Evolutionary conservation across 2,888 invertebrate genomes (phyloP).

Genomic region (Abrostola triplasia): DNA sequence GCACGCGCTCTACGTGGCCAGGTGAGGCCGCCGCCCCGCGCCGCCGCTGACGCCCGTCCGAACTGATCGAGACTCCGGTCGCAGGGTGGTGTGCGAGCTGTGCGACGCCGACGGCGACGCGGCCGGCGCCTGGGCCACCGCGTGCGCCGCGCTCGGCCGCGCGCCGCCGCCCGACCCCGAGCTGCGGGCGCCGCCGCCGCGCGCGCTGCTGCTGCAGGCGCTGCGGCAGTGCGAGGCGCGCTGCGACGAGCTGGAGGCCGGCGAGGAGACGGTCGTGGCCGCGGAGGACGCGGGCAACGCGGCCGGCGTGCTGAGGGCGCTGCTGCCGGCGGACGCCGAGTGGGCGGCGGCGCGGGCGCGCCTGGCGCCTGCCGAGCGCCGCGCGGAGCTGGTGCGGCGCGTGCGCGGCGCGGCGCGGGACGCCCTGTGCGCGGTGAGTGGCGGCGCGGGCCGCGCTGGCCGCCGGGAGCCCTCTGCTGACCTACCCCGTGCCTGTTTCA

Average conservation of each 20-base stretch:
- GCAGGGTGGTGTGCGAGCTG: slow-evolving; percentile 37
- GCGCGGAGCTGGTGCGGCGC: slow-evolving; percentile 24
- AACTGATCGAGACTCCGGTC: neutral
- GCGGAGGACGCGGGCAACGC: slow-evolving; percentile 15
- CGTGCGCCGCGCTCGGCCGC: slow-evolving; percentile 39
- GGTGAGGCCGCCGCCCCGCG: slow-evolving; percentile 8
- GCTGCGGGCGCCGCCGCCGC: slow-evolving; percentile 51
- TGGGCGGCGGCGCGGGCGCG: slow-evolving; percentile 35
- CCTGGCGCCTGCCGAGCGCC: slow-evolving; percentile 20
- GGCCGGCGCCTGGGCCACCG: slow-evolving; percentile 47
- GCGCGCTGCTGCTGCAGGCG: slow-evolving; percentile 51
- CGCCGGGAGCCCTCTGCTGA: neutral
- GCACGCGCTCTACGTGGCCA: slow-evolving; percentile 62
- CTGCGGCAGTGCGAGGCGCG: slow-evolving; percentile 62
- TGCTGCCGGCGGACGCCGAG: slow-evolving; percentile 61
- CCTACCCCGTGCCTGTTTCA: slow-evolving; percentile 8
- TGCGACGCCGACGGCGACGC: slow-evolving; percentile 14
- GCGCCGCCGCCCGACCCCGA: slow-evolving; percentile 40
- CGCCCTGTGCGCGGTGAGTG: slow-evolving; percentile 44
- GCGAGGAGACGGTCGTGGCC: slow-evolving; percentile 12
- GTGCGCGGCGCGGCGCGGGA: slow-evolving; percentile 58
- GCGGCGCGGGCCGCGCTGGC: slow-evolving; percentile 29
- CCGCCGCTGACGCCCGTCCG: neutral
- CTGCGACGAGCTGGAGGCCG: slow-evolving; percentile 60
- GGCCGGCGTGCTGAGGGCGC: slow-evolving; percentile 40